Percentiles rank a stretch among this genome's conserved stretches.
Evolutionary conservation across 2,797 vertebrate species (phyloP).

Genomic region (Sciurus vulgaris): DNA sequence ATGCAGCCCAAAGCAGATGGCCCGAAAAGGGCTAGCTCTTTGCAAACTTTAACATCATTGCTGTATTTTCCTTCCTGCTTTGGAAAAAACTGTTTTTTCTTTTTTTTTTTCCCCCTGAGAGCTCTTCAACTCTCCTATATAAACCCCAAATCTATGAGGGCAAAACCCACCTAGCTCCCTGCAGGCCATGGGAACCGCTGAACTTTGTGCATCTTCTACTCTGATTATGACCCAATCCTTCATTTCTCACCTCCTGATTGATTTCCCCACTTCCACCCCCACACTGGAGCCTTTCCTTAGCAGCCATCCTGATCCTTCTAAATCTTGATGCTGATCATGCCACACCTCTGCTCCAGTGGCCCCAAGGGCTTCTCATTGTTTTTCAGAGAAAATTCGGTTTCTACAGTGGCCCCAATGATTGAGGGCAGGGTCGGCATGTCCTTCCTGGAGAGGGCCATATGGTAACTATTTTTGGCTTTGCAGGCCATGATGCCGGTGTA

Average conservation of each 20-base stretch:
- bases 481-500: neutral
- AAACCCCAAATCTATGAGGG: constrained; percentile 3
- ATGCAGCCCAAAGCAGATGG: neutral
- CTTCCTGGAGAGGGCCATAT: neutral
- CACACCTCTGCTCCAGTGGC: neutral
- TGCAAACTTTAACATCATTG: neutral
- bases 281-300: neutral
- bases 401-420: neutral
- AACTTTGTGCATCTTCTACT: constrained; percentile 34
- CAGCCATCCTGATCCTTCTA: neutral
- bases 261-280: constrained; percentile 30
- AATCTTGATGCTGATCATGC: constrained; percentile 5
- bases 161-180: neutral
- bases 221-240: constrained; percentile 51
- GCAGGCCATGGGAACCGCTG: neutral
- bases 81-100: constrained; percentile 51
- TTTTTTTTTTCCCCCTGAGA: neutral
- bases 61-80: constrained; percentile 20
- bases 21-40: neutral
- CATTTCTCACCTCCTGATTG: constrained; percentile 62
- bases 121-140: neutral
- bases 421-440: neutral
- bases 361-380: neutral
- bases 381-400: neutral
- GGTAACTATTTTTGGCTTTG: neutral